Evolutionary conservation across 2,113 vertebrate genomes (phyloP).

Genomic region (Sinocyclocheilus maitianheensis): DNA sequence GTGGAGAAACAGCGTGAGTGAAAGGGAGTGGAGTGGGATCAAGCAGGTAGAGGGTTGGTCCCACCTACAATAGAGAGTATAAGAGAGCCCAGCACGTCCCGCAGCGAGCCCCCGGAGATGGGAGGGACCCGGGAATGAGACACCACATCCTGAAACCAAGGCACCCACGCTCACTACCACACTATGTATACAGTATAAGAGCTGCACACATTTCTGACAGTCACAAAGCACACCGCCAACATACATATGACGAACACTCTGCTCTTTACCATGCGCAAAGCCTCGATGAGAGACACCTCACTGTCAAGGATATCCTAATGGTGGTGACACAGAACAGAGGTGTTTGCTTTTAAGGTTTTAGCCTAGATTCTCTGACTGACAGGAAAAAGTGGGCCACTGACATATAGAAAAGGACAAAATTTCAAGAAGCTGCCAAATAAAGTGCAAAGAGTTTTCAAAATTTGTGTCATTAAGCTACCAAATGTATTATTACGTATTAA

Average conservation of each 20-base stretch:
- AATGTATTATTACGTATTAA: neutral
- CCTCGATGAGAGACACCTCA: slow-evolving; percentile 67
- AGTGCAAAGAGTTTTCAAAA: neutral
- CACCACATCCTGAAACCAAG: slow-evolving; percentile 75
- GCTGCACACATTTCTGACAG: slow-evolving; percentile 44
- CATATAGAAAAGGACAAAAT: neutral
- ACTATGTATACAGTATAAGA: slow-evolving; percentile 36
- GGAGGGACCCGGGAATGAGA: slow-evolving; percentile 64
- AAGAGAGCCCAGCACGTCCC: slow-evolving; percentile 76
- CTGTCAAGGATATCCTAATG: slow-evolving; percentile 68
- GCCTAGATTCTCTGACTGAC: neutral
- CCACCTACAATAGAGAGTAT: slow-evolving; percentile 80
- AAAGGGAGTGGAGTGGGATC: slow-evolving; percentile 36
- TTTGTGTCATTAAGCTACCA: neutral
- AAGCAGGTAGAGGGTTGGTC: slow-evolving; percentile 64
- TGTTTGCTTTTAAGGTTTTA: slow-evolving; percentile 24
- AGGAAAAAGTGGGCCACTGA: slow-evolving; percentile 14
- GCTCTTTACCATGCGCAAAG: slow-evolving; percentile 69
- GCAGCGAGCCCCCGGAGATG: slow-evolving; percentile 73
- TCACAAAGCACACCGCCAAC: slow-evolving; percentile 37
- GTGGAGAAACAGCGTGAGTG: slow-evolving; percentile 37
- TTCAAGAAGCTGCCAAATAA: neutral
- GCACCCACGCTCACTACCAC: slow-evolving; percentile 67
- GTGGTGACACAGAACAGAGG: slow-evolving; percentile 58
- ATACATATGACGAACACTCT: slow-evolving; percentile 42